A percentile compares a stretch with the other conserved stretches of the same genome.
Evolutionary conservation across 2,888 invertebrate genomes (phyloP).

Genomic region (Trilocha varians): DNA sequence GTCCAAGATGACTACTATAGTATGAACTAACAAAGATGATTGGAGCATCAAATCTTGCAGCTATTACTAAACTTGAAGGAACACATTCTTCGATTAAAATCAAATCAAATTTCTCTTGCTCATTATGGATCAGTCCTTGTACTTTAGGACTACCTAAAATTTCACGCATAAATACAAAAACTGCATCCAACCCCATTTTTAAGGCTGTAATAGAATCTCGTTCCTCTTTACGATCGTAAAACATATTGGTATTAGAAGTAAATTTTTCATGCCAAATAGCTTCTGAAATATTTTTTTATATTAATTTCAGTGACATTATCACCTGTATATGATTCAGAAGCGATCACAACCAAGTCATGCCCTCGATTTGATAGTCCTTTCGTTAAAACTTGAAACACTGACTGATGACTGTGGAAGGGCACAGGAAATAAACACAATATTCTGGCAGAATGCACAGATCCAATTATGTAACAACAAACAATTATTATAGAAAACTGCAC

Average conservation of each 20-base stretch:
- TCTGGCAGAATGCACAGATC: neutral
- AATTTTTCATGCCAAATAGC: neutral
- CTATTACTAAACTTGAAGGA: neutral
- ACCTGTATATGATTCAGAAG: neutral
- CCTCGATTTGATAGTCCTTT: neutral
- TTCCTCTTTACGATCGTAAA: neutral
- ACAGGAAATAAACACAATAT: conserved; percentile 1
- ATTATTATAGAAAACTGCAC: too few species aligned
- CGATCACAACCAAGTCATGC: neutral
- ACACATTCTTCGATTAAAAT: neutral
- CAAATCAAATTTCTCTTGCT: neutral
- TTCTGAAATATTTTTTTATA: neutral
- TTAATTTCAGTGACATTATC: neutral
- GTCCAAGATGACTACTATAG: neutral
- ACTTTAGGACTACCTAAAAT: neutral
- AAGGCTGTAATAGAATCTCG: neutral
- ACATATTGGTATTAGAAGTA: neutral
- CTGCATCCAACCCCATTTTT: neutral
- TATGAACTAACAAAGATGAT: neutral
- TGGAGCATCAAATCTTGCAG: neutral
- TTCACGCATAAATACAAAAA: neutral
- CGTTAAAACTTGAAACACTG: neutral
- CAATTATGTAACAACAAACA: too few species aligned
- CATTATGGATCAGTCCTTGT: neutral
- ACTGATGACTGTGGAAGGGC: neutral